Percentiles rank a stretch among this genome's conserved stretches.
Conservation (phyloP, 1,140 invertebrate genomes). For the Megathymus violae region DNA sequence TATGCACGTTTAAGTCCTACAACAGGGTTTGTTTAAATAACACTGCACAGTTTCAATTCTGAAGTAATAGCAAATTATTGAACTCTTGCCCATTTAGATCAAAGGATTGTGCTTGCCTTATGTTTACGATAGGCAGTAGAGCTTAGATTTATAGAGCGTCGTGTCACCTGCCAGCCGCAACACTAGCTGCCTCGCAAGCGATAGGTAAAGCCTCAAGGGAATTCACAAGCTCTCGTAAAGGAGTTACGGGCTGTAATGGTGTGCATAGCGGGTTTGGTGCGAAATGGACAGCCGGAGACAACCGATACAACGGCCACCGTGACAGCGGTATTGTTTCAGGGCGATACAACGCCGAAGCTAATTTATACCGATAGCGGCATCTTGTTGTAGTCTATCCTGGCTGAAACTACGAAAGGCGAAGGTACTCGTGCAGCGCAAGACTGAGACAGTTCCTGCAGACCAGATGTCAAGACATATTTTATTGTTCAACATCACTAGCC, state of each 20-base stretch:
- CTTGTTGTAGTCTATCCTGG: conserved; percentile 63
- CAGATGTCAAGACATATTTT: conserved; percentile 15
- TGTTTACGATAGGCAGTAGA: conserved; percentile 69
- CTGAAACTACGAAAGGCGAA: conserved; percentile 44
- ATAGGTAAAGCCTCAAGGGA: conserved; percentile 39
- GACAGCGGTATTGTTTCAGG: conserved; percentile 76
- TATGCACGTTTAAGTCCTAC: conserved; percentile 38
- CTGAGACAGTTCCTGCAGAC: conserved; percentile 21
- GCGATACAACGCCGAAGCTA: conserved; percentile 71
- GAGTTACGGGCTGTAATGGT: conserved; percentile 45
- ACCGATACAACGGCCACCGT: conserved; percentile 74
- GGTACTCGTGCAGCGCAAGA: conserved; percentile 33
- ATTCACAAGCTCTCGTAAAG: conserved; percentile 43
- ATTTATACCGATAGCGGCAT: conserved; percentile 78
- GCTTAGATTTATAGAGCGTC: conserved; percentile 71
- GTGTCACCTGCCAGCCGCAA: conserved; percentile 77
- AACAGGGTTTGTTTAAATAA: conserved; percentile 39
- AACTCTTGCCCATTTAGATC: conserved; percentile 59
- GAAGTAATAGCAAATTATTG: conserved; percentile 59
- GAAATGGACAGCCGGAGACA: conserved; percentile 67
- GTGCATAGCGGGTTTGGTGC: conserved; percentile 40
- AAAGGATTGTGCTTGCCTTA: conserved; percentile 60
- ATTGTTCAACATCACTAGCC: conserved; percentile 1
- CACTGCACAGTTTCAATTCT: conserved; percentile 42
- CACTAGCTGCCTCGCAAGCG: conserved; percentile 64